A percentile compares a stretch with the other conserved stretches of the same genome.
Conservation (phyloP, 2,888 invertebrate species). For the Monoplex corrugatus region DNA sequence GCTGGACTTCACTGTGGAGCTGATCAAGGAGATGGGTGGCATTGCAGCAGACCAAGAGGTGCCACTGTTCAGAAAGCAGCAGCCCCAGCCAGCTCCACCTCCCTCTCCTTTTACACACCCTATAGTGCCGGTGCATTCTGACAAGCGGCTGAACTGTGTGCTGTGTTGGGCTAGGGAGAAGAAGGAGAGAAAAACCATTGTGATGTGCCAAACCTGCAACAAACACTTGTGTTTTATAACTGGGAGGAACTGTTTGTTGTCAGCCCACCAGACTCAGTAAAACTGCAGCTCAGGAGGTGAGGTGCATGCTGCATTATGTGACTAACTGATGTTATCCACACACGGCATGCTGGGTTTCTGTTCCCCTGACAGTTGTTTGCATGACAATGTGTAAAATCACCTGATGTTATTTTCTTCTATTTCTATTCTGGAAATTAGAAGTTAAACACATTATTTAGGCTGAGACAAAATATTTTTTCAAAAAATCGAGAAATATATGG, state of each 20-base stretch:
- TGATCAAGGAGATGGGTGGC: conserved; percentile 2
- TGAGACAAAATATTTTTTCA: no score
- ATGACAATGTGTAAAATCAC: no score
- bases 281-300: no score
- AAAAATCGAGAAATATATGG: no score
- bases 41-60: background rate
- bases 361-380: no score
- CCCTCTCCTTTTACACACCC: no score
- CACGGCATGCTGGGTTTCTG: no score
- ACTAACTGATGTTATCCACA: no score
- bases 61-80: background rate
- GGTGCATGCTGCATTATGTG: no score
- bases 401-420: no score
- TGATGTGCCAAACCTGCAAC: background rate
- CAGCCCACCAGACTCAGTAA: background rate
- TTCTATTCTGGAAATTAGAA: no score
- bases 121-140: background rate
- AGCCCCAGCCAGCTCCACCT: background rate
- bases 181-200: background rate
- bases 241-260: background rate
- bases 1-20: conserved; percentile 37
- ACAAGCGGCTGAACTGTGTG: background rate
- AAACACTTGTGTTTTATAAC: background rate
- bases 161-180: background rate
- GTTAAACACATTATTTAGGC: no score